Base-by-base conservation (phyloP, 2,888 invertebrate species). In the Diaperis boleti region DNA sequence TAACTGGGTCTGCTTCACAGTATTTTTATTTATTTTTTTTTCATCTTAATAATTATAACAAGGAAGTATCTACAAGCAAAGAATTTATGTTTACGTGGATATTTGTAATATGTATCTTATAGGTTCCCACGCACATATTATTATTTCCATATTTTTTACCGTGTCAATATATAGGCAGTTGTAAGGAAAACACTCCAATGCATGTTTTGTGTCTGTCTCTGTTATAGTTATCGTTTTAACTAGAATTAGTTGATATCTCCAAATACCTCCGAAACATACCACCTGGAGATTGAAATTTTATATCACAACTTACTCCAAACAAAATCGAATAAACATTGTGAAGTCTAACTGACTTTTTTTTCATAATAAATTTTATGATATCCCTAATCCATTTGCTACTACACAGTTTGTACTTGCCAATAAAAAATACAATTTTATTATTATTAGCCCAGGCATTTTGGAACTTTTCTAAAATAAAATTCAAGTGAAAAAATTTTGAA, bases 111-210 rank as follows among this genome's bases (percentile, higher is more conserved):
- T 35, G 31, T 37, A 26, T 41, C 31, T 56, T 22, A 29, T 56
- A 56, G 44, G 45, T 42, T 22, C 56, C 56, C 45, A 56, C 18
- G 56, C 56, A 47, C 47, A 60, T 54, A 60, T 56, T 61, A 37
- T 55, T 54, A 59, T 64, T 52, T 60, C 54, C 55, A 54, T 59
- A 59, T 52, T 57, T 57, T 66, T 61, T 44, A 63, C 56, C 59
- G 59, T 66, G 65, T 67, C 67, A 50, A n/a, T 47, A 60, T 39
- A 55, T 72, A n/a, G 69, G 70, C 73, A 69, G 64, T 72, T 71
- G 76, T 76, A 76, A 76, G 76, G 75, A 71, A 73, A 76, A 74
- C 72, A 76, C 75, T 76, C 76, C 75, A 76, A 76, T 74, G 69
- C 60, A 72, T 74, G 73, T 72, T 67, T 68, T 71, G 61, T 62